These are phyloP conservation scores for Eurystomus glaucurus DNA, from an alignment of 2,797 vertebrate genomes.

Conservation along the genomic window DNA sequence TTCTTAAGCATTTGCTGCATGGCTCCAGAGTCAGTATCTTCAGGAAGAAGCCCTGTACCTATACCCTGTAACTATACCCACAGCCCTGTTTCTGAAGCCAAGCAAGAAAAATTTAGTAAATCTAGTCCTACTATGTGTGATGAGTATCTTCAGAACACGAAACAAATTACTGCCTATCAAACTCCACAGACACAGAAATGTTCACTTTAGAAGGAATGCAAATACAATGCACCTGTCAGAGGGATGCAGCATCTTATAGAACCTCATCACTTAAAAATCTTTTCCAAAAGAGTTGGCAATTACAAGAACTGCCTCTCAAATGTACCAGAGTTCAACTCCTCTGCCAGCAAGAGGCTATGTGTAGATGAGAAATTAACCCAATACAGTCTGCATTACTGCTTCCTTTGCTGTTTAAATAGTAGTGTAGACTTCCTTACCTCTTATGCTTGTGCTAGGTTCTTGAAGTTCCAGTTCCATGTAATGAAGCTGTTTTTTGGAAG, in stretches of 20 bases:
- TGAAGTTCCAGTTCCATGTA: slow-evolving; percentile 90
- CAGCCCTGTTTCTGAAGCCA: slow-evolving; percentile 14
- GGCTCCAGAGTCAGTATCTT: not conserved
- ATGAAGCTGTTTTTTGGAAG: slow-evolving; percentile 86
- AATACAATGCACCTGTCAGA: slow-evolving; percentile 30
- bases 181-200: not conserved
- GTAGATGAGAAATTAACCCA: not conserved
- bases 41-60: not conserved
- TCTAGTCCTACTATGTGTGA: not conserved
- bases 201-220: not conserved
- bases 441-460: slow-evolving; percentile 76
- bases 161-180: slow-evolving; percentile 50
- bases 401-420: not conserved
- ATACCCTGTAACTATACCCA: not conserved
- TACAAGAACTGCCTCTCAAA: not conserved
- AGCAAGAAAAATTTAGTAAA: not conserved
- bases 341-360: not conserved
- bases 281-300: not conserved
- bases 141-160: not conserved
- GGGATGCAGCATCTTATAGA: not conserved
- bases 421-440: slow-evolving; percentile 81
- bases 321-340: not conserved
- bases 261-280: not conserved
- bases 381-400: not conserved
- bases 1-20: not conserved